phyloP scores from a whole-genome alignment of 2,888 invertebrate genomes.

The Matsumyia berberina region DNA sequence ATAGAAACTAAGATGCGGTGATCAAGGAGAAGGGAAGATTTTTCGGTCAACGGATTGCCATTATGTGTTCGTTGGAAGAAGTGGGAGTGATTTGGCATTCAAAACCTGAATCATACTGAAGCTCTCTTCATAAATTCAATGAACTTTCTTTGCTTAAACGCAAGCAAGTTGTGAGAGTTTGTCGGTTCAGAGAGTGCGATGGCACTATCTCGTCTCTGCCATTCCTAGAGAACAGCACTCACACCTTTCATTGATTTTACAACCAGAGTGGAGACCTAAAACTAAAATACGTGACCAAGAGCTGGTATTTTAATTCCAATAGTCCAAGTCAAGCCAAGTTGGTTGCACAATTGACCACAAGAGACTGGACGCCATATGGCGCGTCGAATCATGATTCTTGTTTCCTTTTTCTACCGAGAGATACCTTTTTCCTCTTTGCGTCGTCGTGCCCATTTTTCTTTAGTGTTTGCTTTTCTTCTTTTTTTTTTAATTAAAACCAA shows the following conservation, averaged over 20 bases:
- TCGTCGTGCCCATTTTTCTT: too few relatives aligned
- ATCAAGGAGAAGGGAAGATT: neutral
- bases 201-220: too few relatives aligned
- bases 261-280: neutral
- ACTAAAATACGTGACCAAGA: slow-evolving; percentile 1
- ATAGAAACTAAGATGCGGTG: slow-evolving; percentile 9
- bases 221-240: too few relatives aligned
- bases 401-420: slow-evolving; percentile 1
- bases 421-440: slow-evolving; percentile 29
- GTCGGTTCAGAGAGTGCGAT: too few relatives aligned
- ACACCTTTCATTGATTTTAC: too few relatives aligned
- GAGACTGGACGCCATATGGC: slow-evolving; percentile 44
- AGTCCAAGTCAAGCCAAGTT: neutral
- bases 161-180: too few relatives aligned
- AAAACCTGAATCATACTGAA: too few relatives aligned
- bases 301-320: neutral
- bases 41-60: neutral
- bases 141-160: too few relatives aligned
- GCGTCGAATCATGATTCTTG: slow-evolving; percentile 28
- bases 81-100: too few relatives aligned
- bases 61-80: too few relatives aligned
- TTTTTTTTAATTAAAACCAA: slow-evolving; percentile 49
- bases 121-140: too few relatives aligned
- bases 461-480: neutral
- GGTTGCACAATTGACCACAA: slow-evolving; percentile 9